Evolutionary conservation across 2,888 invertebrate genomes (phyloP).

Genomic region (Apotomis capreana): DNA sequence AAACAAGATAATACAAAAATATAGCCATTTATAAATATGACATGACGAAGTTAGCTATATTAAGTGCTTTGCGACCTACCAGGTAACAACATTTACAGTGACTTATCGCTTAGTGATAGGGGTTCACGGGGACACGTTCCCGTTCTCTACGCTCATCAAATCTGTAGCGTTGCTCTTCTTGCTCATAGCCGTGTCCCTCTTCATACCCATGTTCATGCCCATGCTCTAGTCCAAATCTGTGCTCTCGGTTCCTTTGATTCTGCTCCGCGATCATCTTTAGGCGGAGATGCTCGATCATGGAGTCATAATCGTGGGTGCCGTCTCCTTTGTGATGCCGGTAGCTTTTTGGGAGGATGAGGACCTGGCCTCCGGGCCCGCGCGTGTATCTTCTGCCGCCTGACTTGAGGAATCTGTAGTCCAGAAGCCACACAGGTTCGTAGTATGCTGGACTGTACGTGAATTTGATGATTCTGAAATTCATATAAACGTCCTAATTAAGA

Average conservation of each 20-base stretch:
- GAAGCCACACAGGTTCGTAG: slow-evolving; percentile 65
- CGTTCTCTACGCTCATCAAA: not conserved
- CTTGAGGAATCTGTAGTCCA: slow-evolving; percentile 74
- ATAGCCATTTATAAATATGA: too few relatives aligned
- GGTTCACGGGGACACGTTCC: not conserved
- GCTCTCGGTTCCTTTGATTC: slow-evolving; percentile 25
- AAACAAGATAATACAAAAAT: too few relatives aligned
- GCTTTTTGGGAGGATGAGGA: slow-evolving; percentile 67
- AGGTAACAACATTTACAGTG: not conserved
- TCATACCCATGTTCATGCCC: not conserved
- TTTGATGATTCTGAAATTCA: slow-evolving; percentile 61
- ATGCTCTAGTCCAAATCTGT: not conserved
- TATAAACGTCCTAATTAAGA: not conserved
- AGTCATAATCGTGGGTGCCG: slow-evolving; percentile 64
- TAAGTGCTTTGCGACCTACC: too few relatives aligned
- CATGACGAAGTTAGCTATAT: too few relatives aligned
- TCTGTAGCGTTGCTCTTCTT: not conserved
- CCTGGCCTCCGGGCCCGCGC: slow-evolving; percentile 69
- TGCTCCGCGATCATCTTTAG: slow-evolving; percentile 57
- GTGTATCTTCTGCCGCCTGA: slow-evolving; percentile 72
- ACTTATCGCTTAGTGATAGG: not conserved
- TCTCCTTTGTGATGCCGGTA: slow-evolving; percentile 58
- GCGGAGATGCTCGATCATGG: slow-evolving; percentile 66
- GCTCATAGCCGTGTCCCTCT: not conserved
- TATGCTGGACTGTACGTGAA: slow-evolving; percentile 69